A percentile compares a stretch with the other conserved stretches of the same genome.
phyloP scores from a whole-genome alignment of 2,113 vertebrate species.

The Odocoileus hemionus region DNA sequence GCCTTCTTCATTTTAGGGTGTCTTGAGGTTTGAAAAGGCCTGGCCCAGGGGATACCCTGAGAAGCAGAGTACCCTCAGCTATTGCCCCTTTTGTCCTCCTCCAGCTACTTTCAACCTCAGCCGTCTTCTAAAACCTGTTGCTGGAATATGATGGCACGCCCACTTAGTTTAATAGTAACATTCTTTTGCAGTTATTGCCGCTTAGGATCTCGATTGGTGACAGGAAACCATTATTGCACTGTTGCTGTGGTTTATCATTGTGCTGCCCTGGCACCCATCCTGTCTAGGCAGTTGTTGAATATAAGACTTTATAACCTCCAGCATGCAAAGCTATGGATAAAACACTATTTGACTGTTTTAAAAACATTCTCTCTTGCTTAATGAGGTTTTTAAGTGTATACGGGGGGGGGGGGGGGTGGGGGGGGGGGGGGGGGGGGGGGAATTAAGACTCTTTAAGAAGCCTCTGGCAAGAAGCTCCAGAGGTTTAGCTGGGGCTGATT shows the following conservation, averaged over 20 bases:
- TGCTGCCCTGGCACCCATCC: neutral
- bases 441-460: neutral
- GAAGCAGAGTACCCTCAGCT: neutral
- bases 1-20: neutral
- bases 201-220: neutral
- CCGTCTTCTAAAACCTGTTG: neutral
- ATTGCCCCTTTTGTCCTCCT: neutral
- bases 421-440: too few relatives aligned
- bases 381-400: slow-evolving; percentile 43
- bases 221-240: neutral
- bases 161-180: neutral
- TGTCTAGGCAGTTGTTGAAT: neutral
- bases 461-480: slow-evolving; percentile 36
- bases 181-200: slow-evolving; percentile 14
- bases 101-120: neutral
- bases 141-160: neutral
- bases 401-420: too few relatives aligned
- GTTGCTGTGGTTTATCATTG: neutral
- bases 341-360: slow-evolving; percentile 7
- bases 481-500: neutral
- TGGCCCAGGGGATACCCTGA: neutral
- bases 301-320: slow-evolving; percentile 28
- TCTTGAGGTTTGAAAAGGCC: neutral
- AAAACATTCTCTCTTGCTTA: slow-evolving; percentile 48
- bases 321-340: neutral